phyloP scores from a whole-genome alignment of 1,140 invertebrate species.

The Macrotrachela quadricornifera region DNA sequence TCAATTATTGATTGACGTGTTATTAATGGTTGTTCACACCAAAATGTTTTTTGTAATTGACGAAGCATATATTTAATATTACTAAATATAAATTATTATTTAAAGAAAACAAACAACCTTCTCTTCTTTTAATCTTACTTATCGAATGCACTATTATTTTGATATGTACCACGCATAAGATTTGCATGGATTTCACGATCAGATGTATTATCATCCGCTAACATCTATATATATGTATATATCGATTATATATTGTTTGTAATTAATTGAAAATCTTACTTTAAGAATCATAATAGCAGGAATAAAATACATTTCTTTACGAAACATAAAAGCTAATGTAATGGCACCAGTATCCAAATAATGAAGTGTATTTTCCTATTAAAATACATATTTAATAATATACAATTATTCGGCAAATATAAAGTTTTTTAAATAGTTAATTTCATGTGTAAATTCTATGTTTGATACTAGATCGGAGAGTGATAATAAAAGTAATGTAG shows the following conservation, averaged over 20 bases:
- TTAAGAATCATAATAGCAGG: constrained; percentile 66
- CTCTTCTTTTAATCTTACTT: too few species aligned
- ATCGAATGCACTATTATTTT: too few species aligned
- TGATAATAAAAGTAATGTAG: too few species aligned
- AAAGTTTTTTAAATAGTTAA: too few species aligned
- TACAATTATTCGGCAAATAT: too few species aligned
- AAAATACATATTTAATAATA: too few species aligned
- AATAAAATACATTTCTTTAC: constrained; percentile 55
- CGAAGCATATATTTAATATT: constrained; percentile 63
- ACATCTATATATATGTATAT: background rate
- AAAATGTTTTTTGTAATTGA: constrained; percentile 32
- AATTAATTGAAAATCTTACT: constrained; percentile 12
- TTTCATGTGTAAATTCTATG: too few species aligned
- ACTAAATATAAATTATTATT: constrained; percentile 17
- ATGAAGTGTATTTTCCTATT: constrained; percentile 50
- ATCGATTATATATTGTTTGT: background rate
- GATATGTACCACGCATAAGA: too few species aligned
- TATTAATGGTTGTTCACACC: constrained; percentile 46
- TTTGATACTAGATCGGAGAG: too few species aligned
- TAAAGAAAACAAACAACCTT: too few species aligned
- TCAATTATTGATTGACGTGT: constrained; percentile 48
- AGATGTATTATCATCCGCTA: background rate
- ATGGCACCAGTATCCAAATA: constrained; percentile 65
- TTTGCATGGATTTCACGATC: too few species aligned
- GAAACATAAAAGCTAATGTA: constrained; percentile 56